phyloP scores from a whole-genome alignment of 1,140 invertebrate genomes.

The Elymnias hypermnestra region DNA sequence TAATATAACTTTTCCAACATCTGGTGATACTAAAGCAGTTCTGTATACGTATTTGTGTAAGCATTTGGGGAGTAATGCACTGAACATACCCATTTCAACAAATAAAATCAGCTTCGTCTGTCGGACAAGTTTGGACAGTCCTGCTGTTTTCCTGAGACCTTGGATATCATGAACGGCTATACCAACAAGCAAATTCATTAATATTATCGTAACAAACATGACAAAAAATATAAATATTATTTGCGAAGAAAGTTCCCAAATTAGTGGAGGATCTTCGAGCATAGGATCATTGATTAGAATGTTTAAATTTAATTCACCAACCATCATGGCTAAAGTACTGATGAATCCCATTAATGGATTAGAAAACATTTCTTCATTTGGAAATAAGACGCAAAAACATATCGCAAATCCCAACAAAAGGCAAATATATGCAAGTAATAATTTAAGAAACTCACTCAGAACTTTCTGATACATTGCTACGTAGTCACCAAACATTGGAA shows the following conservation, averaged over 20 bases:
- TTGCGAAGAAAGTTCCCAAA: slow-evolving; percentile 78
- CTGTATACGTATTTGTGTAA: slow-evolving; percentile 73
- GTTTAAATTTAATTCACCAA: slow-evolving; percentile 81
- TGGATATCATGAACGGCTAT: slow-evolving; percentile 83
- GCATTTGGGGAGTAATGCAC: slow-evolving; percentile 75
- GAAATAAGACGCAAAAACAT: slow-evolving; percentile 81
- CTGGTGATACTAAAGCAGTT: slow-evolving; percentile 74
- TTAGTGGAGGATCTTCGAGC: slow-evolving; percentile 51
- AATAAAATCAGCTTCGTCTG: slow-evolving; percentile 82
- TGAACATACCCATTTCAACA: slow-evolving; percentile 80
- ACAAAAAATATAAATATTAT: slow-evolving; percentile 80
- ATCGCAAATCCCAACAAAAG: slow-evolving; percentile 80
- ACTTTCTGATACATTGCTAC: slow-evolving; percentile 83
- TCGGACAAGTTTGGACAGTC: slow-evolving; percentile 80
- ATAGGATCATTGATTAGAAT: slow-evolving; percentile 77
- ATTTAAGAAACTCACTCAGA: slow-evolving; percentile 79
- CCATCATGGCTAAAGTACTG: slow-evolving; percentile 83
- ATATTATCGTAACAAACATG: slow-evolving; percentile 81
- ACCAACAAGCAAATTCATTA: slow-evolving; percentile 84
- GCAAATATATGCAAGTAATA: slow-evolving; percentile 79
- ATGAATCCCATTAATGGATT: slow-evolving; percentile 78
- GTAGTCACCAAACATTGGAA: slow-evolving; percentile 81
- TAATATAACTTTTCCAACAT: slow-evolving; percentile 76
- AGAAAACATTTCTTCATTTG: slow-evolving; percentile 78
- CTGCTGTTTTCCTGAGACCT: slow-evolving; percentile 81